A percentile compares a stretch with the other conserved stretches of the same genome.
Conservation (phyloP, 2,888 invertebrate genomes). For the Amiota communis region DNA sequence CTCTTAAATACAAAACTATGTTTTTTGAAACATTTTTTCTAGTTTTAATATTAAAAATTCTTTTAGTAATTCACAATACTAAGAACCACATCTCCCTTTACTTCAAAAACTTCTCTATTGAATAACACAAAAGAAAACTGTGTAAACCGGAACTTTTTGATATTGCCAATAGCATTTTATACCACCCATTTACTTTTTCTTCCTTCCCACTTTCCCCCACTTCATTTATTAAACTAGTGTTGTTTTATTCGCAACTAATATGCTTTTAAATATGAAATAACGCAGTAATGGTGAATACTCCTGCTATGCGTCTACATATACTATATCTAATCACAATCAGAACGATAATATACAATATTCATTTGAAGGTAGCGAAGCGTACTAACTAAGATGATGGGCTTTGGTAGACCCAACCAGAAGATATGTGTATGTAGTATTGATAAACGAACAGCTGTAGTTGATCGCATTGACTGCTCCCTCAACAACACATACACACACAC, state of each 20-base stretch:
- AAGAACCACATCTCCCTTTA: too few relatives aligned
- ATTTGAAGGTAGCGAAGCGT: background rate
- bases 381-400: background rate
- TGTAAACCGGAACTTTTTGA: too few relatives aligned
- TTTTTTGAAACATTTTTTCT: too few relatives aligned
- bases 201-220: too few relatives aligned
- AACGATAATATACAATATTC: conserved; percentile 1
- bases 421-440: background rate
- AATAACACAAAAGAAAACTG: too few relatives aligned
- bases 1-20: too few relatives aligned
- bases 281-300: conserved; percentile 12
- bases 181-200: too few relatives aligned
- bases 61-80: too few relatives aligned
- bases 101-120: too few relatives aligned
- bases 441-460: conserved; percentile 3
- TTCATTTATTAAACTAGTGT: background rate
- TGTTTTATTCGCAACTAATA: conserved; percentile 2
- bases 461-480: conserved; percentile 13
- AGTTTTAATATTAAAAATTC: too few relatives aligned
- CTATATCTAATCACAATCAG: conserved; percentile 9
- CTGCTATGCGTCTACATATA: background rate
- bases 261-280: conserved; percentile 6
- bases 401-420: background rate
- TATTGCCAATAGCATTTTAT: too few relatives aligned
- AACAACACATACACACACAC: background rate